Percentiles rank a stretch among this genome's conserved stretches.
Evolutionary conservation across 2,888 invertebrate species (phyloP).

Genomic region (Lutraria lutraria): DNA sequence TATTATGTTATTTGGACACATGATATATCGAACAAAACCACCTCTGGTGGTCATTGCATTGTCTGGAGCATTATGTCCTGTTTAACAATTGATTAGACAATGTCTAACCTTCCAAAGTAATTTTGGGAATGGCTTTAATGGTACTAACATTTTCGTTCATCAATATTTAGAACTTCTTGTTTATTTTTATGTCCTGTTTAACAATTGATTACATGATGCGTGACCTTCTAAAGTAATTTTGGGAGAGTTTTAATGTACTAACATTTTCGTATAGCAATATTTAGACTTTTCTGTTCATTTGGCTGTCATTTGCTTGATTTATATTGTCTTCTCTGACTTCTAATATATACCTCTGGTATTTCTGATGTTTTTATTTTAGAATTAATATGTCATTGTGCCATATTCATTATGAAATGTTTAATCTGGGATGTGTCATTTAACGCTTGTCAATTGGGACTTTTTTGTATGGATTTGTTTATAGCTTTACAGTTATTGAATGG

Average conservation of each 20-base stretch:
- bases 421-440: background rate
- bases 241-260: background rate
- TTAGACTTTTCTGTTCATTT: background rate
- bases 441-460: background rate
- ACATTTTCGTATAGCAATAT: background rate
- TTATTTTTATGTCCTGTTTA: background rate
- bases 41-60: background rate
- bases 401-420: background rate
- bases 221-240: background rate
- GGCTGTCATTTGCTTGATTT: background rate
- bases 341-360: background rate
- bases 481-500: background rate
- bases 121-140: background rate
- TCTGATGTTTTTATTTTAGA: background rate
- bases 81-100: background rate
- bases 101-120: background rate
- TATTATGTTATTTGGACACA: background rate
- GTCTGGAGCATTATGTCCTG: background rate
- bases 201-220: background rate
- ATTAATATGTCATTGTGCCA: background rate
- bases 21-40: background rate
- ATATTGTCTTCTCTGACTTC: background rate
- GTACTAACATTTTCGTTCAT: background rate
- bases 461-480: background rate
- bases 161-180: background rate